A percentile compares a stretch with the other conserved stretches of the same genome.
phyloP scores from a whole-genome alignment of 2,797 vertebrate genomes.

The Platalea minor region DNA sequence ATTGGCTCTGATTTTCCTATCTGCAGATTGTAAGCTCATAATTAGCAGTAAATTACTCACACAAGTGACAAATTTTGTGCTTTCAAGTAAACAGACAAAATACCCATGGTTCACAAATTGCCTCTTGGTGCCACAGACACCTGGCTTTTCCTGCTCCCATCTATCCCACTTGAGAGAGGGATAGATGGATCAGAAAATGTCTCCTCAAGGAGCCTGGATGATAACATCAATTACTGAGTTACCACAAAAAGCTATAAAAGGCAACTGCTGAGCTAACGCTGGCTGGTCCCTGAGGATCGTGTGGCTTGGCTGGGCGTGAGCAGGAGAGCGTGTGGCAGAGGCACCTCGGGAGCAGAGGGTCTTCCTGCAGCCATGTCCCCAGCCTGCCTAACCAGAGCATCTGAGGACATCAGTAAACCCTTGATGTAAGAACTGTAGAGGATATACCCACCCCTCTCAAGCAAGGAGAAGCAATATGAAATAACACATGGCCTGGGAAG shows the following conservation, averaged over 20 bases:
- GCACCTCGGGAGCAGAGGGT: neutral
- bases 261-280: neutral
- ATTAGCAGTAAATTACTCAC: constrained; percentile 79
- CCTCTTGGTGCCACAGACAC: constrained; percentile 66
- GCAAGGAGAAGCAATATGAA: neutral
- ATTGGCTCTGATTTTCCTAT: constrained; percentile 79
- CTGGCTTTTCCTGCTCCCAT: constrained; percentile 56
- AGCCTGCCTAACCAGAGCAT: neutral
- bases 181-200: neutral
- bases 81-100: constrained; percentile 80
- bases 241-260: neutral
- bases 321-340: neutral
- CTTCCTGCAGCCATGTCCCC: neutral
- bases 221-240: neutral
- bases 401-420: neutral
- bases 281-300: neutral
- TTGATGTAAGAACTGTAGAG: neutral
- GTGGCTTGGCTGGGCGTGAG: neutral
- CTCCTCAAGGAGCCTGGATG: neutral
- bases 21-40: constrained; percentile 78
- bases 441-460: neutral
- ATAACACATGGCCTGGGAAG: neutral
- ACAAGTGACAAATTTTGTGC: constrained; percentile 80
- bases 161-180: neutral
- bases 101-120: constrained; percentile 73